Evolutionary conservation across 2,113 vertebrate species (phyloP).

Genomic region (Oceanites oceanicus): DNA sequence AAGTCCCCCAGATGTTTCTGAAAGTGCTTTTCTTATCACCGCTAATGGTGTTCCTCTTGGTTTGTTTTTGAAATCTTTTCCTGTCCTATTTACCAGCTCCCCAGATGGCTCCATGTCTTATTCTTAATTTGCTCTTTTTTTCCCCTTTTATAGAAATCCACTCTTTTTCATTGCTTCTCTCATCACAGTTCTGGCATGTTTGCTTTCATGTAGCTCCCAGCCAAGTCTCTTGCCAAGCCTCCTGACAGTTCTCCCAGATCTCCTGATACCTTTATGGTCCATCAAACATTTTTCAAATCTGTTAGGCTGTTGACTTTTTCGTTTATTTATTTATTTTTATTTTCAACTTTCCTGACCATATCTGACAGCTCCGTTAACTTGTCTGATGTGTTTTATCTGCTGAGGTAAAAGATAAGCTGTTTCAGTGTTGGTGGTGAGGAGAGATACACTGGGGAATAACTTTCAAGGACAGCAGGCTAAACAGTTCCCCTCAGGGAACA

Average conservation of each 20-base stretch:
- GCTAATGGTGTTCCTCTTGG: conserved; percentile 19
- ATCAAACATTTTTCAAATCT: conserved; percentile 10
- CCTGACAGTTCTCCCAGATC: not conserved
- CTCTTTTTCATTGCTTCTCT: conserved; percentile 13
- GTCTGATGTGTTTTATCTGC: not conserved
- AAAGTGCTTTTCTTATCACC: conserved; percentile 35
- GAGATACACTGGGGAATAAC: not conserved
- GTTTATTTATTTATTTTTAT: not conserved
- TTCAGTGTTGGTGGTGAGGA: not conserved
- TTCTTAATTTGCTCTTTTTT: not conserved
- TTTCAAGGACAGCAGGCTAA: not conserved
- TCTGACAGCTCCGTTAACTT: not conserved
- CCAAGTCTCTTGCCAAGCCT: conserved; percentile 19
- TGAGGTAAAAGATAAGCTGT: not conserved
- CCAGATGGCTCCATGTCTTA: conserved; percentile 18
- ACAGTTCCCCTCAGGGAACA: not conserved
- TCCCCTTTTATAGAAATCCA: not conserved
- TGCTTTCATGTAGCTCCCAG: not conserved
- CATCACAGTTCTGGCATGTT: conserved; percentile 27
- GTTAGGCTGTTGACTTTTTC: not conserved
- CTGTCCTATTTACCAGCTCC: conserved; percentile 19
- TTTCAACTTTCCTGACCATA: not conserved
- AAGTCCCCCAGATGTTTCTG: conserved; percentile 20
- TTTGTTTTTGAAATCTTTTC: conserved; percentile 32
- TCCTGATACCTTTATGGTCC: not conserved